phyloP scores from a whole-genome alignment of 2,888 invertebrate species.

The Acrobeloides nanus region DNA sequence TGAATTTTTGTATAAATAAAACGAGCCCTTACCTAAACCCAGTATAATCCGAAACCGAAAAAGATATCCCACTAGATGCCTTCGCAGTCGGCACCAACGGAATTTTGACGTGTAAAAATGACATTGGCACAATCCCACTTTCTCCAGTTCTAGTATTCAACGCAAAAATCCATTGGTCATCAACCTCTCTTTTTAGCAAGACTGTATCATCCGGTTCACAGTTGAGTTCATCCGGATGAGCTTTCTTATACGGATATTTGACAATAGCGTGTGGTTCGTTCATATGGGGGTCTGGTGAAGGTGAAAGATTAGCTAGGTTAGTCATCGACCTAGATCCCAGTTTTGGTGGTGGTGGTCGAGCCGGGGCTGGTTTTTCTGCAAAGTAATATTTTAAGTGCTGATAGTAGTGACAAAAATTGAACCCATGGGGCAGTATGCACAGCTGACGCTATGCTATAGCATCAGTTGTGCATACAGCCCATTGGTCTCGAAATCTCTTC shows the following conservation, averaged over 20 bases:
- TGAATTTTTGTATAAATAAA: background rate
- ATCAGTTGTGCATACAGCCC: too few relatives aligned
- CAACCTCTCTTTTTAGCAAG: slow-evolving; percentile 35
- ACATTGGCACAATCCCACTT: slow-evolving; percentile 40
- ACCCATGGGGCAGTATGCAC: too few relatives aligned
- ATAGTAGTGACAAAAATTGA: too few relatives aligned
- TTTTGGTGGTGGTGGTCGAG: slow-evolving; percentile 25
- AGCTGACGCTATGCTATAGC: too few relatives aligned
- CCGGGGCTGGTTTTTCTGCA: slow-evolving; percentile 15
- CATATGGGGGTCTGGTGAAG: slow-evolving; percentile 10
- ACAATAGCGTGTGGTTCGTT: slow-evolving; percentile 26
- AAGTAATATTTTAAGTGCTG: slow-evolving; percentile 2
- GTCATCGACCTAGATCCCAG: slow-evolving; percentile 5
- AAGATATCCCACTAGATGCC: slow-evolving; percentile 2
- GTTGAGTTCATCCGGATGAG: slow-evolving; percentile 38
- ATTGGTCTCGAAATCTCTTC: too few relatives aligned
- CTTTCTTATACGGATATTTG: slow-evolving; percentile 34
- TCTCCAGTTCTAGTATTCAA: slow-evolving; percentile 27
- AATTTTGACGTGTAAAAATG: slow-evolving; percentile 37
- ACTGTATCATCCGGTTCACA: slow-evolving; percentile 35
- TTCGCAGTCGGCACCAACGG: slow-evolving; percentile 29
- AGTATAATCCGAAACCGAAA: slow-evolving; percentile 4
- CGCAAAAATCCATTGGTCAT: slow-evolving; percentile 48
- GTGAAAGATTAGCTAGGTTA: background rate
- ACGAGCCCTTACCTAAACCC: slow-evolving; percentile 9